These are phyloP conservation scores for Archips xylosteana DNA, from an alignment of 2,888 invertebrate genomes.

Conservation along the genomic window DNA sequence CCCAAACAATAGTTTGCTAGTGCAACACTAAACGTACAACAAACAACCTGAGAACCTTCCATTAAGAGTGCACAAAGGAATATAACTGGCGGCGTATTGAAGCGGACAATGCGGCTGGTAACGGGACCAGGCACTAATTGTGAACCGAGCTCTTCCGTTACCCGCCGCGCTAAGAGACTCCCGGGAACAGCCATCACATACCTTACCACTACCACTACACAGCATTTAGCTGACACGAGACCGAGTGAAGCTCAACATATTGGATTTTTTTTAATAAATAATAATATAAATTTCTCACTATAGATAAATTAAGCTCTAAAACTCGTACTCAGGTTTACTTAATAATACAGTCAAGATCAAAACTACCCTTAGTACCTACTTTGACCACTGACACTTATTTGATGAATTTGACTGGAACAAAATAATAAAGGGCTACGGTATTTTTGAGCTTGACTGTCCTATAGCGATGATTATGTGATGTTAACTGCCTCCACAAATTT, in stretches of 20 bases:
- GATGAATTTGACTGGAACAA: too few relatives aligned
- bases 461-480: neutral
- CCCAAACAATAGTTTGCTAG: slow-evolving; percentile 59
- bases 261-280: neutral
- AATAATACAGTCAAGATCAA: too few relatives aligned
- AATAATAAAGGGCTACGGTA: too few relatives aligned
- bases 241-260: slow-evolving; percentile 25
- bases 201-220: slow-evolving; percentile 26
- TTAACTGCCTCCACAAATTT: neutral
- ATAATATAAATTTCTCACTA: slow-evolving; percentile 7
- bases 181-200: slow-evolving; percentile 52
- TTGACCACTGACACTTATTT: too few relatives aligned
- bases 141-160: slow-evolving; percentile 78
- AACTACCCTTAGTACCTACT: too few relatives aligned
- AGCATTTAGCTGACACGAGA: slow-evolving; percentile 19
- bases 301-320: neutral
- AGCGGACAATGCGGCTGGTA: slow-evolving; percentile 77
- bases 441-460: too few relatives aligned
- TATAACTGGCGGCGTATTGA: slow-evolving; percentile 72
- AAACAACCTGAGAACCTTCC: slow-evolving; percentile 70
- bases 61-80: slow-evolving; percentile 76
- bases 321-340: neutral
- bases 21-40: slow-evolving; percentile 64
- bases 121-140: slow-evolving; percentile 81
- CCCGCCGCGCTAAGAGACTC: slow-evolving; percentile 56